These are phyloP conservation scores for Embidobia sp. DNA, from an alignment of 2,888 invertebrate species.

Conservation along the genomic window DNA sequence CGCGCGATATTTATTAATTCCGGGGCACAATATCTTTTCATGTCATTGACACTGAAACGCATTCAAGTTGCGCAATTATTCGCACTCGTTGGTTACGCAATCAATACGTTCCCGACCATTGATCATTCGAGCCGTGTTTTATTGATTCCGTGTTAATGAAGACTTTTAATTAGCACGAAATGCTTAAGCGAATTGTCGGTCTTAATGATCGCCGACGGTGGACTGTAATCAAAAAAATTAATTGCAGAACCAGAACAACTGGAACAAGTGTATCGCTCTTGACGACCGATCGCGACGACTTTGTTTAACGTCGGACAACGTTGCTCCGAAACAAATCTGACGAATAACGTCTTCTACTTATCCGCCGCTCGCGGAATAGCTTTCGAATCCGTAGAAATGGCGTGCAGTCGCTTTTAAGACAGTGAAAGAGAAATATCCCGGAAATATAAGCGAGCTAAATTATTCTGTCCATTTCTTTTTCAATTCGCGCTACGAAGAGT, in stretches of 20 bases:
- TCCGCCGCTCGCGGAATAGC: conserved; percentile 2
- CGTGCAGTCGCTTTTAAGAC: neutral
- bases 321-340: neutral
- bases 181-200: conserved; percentile 1
- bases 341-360: conserved; percentile 2
- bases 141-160: conserved; percentile 17
- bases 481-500: conserved; percentile 6
- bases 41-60: conserved; percentile 28
- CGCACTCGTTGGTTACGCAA: conserved; percentile 25
- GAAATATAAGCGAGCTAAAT: conserved; percentile 32
- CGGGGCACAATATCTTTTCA: conserved; percentile 8
- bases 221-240: no score
- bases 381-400: conserved; percentile 25
- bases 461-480: conserved; percentile 22
- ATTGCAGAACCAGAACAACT: no score
- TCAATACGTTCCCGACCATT: conserved; percentile 11
- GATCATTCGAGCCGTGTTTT: neutral
- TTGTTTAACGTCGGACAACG: neutral
- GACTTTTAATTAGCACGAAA: conserved; percentile 27
- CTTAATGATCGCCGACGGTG: conserved; percentile 3
- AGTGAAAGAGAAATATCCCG: conserved; percentile 6
- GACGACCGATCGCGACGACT: neutral
- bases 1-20: conserved; percentile 37
- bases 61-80: conserved; percentile 29
- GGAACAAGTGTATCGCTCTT: neutral